Percentiles rank a stretch among this genome's conserved stretches.
These are phyloP conservation scores for Drosophila insularis DNA, from an alignment of 1,140 invertebrate species.

Conservation along the genomic window DNA sequence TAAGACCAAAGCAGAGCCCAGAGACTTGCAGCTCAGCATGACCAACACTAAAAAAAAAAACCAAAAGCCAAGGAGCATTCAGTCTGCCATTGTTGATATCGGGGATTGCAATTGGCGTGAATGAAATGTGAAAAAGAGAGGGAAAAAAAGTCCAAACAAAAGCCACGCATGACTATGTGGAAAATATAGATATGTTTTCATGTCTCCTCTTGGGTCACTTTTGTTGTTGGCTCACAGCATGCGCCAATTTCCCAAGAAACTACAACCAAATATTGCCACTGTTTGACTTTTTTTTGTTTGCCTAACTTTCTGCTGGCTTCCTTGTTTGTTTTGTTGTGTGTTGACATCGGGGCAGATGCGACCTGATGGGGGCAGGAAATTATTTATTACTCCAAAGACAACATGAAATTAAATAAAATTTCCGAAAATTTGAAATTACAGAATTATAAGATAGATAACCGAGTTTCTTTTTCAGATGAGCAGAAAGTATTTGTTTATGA, in stretches of 20 bases:
- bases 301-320: slow-evolving; percentile 15
- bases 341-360: slow-evolving; percentile 37
- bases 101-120: slow-evolving; percentile 45
- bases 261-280: slow-evolving; percentile 74
- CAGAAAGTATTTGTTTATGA: too few relatives aligned
- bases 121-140: slow-evolving; percentile 28
- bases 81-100: neutral
- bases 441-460: neutral
- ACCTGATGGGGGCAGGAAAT: slow-evolving; percentile 31
- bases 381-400: slow-evolving; percentile 9
- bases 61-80: slow-evolving; percentile 27
- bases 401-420: neutral
- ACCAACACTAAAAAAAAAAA: slow-evolving; percentile 4
- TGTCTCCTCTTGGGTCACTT: neutral
- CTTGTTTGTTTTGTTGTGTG: slow-evolving; percentile 52
- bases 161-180: slow-evolving; percentile 69
- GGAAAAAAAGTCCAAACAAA: slow-evolving; percentile 61
- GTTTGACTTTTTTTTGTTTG: slow-evolving; percentile 31
- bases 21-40: slow-evolving; percentile 46
- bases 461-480: neutral
- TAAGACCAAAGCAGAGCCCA: slow-evolving; percentile 33
- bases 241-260: slow-evolving; percentile 77
- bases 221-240: slow-evolving; percentile 64
- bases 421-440: neutral
- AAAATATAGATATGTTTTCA: slow-evolving; percentile 53